Percentiles rank a stretch among this genome's conserved stretches.
These are phyloP conservation scores for Scaptomyza pallida DNA, from an alignment of 1,140 invertebrate genomes.

Conservation along the genomic window DNA sequence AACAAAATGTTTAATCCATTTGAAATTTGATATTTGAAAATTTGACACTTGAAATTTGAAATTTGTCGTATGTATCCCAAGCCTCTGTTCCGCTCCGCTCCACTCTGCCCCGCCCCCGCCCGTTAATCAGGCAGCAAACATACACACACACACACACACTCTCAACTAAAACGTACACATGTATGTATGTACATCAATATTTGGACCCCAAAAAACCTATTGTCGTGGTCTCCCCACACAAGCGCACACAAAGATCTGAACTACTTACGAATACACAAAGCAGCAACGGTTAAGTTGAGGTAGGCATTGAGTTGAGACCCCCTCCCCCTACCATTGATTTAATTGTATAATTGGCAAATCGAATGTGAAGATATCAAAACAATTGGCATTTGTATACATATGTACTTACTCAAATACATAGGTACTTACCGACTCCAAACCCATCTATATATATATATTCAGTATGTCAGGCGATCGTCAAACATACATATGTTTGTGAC, in stretches of 20 bases:
- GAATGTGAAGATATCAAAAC: not conserved
- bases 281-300: constrained; percentile 2
- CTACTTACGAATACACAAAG: constrained; percentile 4
- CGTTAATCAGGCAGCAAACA: not conserved
- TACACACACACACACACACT: too few species aligned
- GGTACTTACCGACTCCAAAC: constrained; percentile 12
- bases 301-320: not conserved
- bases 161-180: too few species aligned
- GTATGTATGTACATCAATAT: not conserved
- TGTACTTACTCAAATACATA: constrained; percentile 20
- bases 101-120: not conserved
- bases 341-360: constrained; percentile 11
- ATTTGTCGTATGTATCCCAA: not conserved
- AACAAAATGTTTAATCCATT: not conserved
- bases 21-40: not conserved
- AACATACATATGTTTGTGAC: not conserved
- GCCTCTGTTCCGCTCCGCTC: not conserved
- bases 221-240: constrained; percentile 6
- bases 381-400: constrained; percentile 28
- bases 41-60: not conserved
- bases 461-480: not conserved
- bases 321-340: too few species aligned
- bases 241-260: not conserved
- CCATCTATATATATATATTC: not conserved
- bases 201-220: not conserved